Percentiles rank a stretch among this genome's conserved stretches.
phyloP scores from a whole-genome alignment of 2,113 vertebrate genomes.

The Reinhardtius hippoglossoides region DNA sequence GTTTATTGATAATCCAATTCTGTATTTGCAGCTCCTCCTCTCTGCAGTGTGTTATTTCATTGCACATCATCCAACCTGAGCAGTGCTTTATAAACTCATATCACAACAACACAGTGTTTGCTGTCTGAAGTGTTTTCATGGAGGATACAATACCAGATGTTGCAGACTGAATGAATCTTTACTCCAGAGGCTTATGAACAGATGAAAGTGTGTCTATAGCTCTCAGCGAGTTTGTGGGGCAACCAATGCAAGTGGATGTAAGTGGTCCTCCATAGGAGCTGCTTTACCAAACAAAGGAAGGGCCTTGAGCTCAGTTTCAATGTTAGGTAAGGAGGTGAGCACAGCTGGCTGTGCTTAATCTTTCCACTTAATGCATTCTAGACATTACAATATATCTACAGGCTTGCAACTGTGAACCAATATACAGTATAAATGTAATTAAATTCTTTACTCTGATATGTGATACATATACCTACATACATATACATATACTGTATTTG shows the following conservation, averaged over 20 bases:
- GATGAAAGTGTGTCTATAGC: conserved; percentile 17
- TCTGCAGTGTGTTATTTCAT: neutral
- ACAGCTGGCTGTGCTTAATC: conserved; percentile 43
- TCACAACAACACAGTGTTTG: neutral
- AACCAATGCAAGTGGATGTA: conserved; percentile 24
- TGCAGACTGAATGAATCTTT: conserved; percentile 10
- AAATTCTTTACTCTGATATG: no score
- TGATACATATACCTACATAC: no score
- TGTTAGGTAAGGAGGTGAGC: conserved; percentile 41
- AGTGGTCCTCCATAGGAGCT: conserved; percentile 3
- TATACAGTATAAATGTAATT: no score
- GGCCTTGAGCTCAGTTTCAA: conserved; percentile 6
- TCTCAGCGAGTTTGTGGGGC: conserved; percentile 16
- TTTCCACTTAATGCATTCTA: conserved; percentile 49
- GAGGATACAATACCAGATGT: conserved; percentile 49
- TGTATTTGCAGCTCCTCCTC: no score
- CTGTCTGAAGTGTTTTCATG: conserved; percentile 5
- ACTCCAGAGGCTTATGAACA: conserved; percentile 38
- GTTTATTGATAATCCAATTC: no score
- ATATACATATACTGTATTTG: no score
- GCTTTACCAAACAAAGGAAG: neutral
- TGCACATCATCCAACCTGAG: neutral
- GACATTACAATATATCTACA: conserved; percentile 33
- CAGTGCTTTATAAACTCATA: neutral
- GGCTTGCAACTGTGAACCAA: neutral